phyloP scores from a whole-genome alignment of 2,888 invertebrate genomes.

The Dicyrtoma fusca region DNA sequence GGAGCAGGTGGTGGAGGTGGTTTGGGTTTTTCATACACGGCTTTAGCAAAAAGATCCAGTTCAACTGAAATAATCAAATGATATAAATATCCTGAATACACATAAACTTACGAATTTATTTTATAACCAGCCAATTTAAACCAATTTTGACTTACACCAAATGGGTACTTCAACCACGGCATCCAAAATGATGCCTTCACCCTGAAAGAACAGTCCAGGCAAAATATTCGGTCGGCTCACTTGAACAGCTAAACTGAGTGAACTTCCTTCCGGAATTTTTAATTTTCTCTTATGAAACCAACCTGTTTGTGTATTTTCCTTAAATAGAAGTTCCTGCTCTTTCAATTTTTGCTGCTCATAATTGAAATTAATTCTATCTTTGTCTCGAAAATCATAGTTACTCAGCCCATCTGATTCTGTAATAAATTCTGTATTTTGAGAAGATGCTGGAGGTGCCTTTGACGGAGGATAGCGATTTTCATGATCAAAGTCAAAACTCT shows the following conservation, averaged over 20 bases:
- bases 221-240: constrained; percentile 46
- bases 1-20: not conserved
- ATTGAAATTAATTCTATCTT: not conserved
- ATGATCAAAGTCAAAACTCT: too few species aligned
- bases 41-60: constrained; percentile 34
- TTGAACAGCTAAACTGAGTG: constrained; percentile 41
- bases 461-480: too few species aligned
- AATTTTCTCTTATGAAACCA: constrained; percentile 23
- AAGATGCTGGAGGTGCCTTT: too few species aligned
- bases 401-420: not conserved
- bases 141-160: constrained; percentile 39
- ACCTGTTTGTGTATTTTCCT: too few species aligned
- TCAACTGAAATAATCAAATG: constrained; percentile 33
- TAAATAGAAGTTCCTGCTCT: not conserved
- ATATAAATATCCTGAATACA: constrained; percentile 2
- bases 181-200: constrained; percentile 48
- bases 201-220: constrained; percentile 44
- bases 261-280: constrained; percentile 41
- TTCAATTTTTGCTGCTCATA: not conserved
- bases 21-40: constrained; percentile 22
- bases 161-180: constrained; percentile 48
- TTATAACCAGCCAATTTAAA: not conserved
- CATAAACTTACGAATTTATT: not conserved
- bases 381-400: not conserved
- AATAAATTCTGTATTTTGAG: too few species aligned